A percentile compares a stretch with the other conserved stretches of the same genome.
Conservation (phyloP, 2,888 invertebrate genomes). For the Drosophila phalerata region DNA sequence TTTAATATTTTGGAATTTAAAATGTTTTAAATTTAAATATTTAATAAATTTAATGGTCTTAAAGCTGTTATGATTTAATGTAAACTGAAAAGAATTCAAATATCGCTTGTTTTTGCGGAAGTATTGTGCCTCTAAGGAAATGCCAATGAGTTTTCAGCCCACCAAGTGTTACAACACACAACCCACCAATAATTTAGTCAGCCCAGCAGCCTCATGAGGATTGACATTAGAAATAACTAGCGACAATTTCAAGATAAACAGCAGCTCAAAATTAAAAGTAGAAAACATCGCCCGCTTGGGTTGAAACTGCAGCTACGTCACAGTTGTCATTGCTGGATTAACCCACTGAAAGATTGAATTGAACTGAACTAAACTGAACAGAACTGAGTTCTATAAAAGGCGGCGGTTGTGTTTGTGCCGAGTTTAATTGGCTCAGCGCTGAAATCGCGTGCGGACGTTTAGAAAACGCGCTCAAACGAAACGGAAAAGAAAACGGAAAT, state of each 20-base stretch:
- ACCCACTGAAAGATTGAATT: constrained; percentile 52
- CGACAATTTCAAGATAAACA: constrained; percentile 51
- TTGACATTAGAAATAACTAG: constrained; percentile 19
- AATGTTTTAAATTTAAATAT: not conserved
- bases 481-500: constrained; percentile 33
- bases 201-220: constrained; percentile 25
- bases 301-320: constrained; percentile 55
- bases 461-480: constrained; percentile 63
- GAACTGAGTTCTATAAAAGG: constrained; percentile 78
- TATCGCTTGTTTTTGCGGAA: constrained; percentile 26
- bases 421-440: constrained; percentile 83
- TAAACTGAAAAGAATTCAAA: not conserved
- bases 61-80: no score
- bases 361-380: not conserved
- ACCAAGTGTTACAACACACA: constrained; percentile 13
- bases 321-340: constrained; percentile 63
- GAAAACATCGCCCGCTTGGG: constrained; percentile 3
- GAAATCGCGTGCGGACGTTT: constrained; percentile 81
- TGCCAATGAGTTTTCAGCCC: constrained; percentile 42
- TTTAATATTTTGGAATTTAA: no score
- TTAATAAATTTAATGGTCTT: not conserved
- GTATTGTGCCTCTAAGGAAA: constrained; percentile 46
- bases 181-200: constrained; percentile 30
- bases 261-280: constrained; percentile 15
- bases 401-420: constrained; percentile 66